Evolutionary conservation across 2,888 invertebrate genomes (phyloP).

Genomic region (Eledona agricola): DNA sequence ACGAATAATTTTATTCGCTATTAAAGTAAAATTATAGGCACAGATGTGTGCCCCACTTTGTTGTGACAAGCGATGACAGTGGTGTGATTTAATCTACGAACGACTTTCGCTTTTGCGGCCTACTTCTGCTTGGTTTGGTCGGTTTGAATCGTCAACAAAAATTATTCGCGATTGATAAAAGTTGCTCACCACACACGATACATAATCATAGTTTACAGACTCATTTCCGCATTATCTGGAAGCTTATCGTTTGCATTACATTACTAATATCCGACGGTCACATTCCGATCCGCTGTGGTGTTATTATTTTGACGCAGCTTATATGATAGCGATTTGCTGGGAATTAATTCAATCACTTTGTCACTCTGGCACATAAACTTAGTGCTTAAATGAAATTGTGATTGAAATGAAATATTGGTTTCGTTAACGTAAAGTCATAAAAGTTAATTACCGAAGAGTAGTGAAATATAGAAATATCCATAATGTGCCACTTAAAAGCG

Average conservation of each 20-base stretch:
- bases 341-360: slow-evolving; percentile 6
- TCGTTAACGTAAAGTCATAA: too few relatives aligned
- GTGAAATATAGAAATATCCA: too few relatives aligned
- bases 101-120: background rate
- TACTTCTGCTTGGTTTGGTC: background rate
- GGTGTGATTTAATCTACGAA: background rate
- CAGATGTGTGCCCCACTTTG: background rate
- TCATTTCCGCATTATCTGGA: slow-evolving; percentile 37
- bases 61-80: background rate
- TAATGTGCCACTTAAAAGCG: too few relatives aligned
- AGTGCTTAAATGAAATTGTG: too few relatives aligned
- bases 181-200: too few relatives aligned
- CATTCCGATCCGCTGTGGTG: slow-evolving; percentile 20
- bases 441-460: too few relatives aligned
- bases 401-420: too few relatives aligned
- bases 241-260: slow-evolving; percentile 36
- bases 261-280: slow-evolving; percentile 35
- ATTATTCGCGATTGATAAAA: slow-evolving; percentile 35
- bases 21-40: background rate
- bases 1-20: background rate
- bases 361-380: too few relatives aligned
- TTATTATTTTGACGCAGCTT: slow-evolving; percentile 24
- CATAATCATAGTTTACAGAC: slow-evolving; percentile 34
- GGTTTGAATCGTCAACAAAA: slow-evolving; percentile 4
- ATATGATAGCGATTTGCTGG: slow-evolving; percentile 1